phyloP scores from a whole-genome alignment of 2,113 vertebrate genomes.

The Leptobrachium ailaonicum region DNA sequence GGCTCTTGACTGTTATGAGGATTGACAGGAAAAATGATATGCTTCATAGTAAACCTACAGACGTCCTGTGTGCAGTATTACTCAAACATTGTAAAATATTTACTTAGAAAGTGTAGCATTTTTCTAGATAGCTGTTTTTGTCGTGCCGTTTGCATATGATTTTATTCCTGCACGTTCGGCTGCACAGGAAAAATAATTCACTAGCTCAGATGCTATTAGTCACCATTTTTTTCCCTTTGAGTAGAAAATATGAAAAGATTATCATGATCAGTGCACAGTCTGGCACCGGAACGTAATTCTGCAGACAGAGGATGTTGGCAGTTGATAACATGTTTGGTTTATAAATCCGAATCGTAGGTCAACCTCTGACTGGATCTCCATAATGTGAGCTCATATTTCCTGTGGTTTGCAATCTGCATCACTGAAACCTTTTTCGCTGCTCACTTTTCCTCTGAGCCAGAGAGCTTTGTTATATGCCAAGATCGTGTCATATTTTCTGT shows the following conservation, averaged over 20 bases:
- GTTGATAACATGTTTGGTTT: constrained; percentile 19
- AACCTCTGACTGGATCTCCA: not conserved
- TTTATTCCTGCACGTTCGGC: not conserved
- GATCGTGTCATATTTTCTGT: constrained; percentile 3
- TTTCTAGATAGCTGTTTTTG: too few relatives aligned
- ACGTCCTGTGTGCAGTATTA: too few relatives aligned
- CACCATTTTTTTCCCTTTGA: not conserved
- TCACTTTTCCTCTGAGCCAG: not conserved
- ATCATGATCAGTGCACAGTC: constrained; percentile 22
- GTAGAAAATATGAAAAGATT: constrained; percentile 2
- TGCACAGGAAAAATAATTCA: not conserved
- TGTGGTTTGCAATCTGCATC: not conserved
- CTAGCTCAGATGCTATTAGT: not conserved
- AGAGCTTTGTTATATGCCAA: not conserved
- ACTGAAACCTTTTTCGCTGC: not conserved
- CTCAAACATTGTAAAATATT: too few relatives aligned
- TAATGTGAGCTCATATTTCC: constrained; percentile 29
- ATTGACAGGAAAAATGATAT: too few relatives aligned
- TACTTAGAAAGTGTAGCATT: too few relatives aligned
- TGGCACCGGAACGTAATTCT: constrained; percentile 3
- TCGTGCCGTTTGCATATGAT: not conserved
- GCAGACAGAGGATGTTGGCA: not conserved
- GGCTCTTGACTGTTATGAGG: too few relatives aligned
- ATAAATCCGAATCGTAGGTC: constrained; percentile 17
- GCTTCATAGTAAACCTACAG: too few relatives aligned